Evolutionary conservation across 2,888 invertebrate species (phyloP).

Genomic region (Merodon equestris): DNA sequence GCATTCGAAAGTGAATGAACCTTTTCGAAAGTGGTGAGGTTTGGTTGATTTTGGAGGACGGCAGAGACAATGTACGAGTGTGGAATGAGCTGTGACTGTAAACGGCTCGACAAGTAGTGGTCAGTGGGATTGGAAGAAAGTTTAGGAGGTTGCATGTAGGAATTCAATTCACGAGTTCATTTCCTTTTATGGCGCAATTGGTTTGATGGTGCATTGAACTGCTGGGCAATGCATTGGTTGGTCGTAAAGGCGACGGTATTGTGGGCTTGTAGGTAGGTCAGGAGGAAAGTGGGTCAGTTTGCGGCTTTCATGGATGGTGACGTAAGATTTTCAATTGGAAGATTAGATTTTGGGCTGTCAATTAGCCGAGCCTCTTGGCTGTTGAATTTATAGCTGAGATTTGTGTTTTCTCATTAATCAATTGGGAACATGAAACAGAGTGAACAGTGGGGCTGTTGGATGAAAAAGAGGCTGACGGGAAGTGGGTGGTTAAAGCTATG

Average conservation of each 20-base stretch:
- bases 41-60: neutral
- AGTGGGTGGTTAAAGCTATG: too few relatives aligned
- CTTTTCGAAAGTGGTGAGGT: constrained; percentile 35
- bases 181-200: constrained; percentile 17
- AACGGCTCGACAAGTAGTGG: constrained; percentile 1
- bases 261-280: neutral
- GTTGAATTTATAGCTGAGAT: constrained; percentile 21
- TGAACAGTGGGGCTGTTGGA: constrained; percentile 5
- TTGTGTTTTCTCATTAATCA: constrained; percentile 47
- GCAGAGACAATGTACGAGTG: neutral
- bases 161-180: constrained; percentile 45
- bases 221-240: too few relatives aligned
- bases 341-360: too few relatives aligned
- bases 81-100: too few relatives aligned
- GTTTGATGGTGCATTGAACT: constrained; percentile 7
- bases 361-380: neutral
- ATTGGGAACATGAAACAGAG: too few relatives aligned
- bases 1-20: constrained; percentile 64
- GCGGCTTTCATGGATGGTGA: too few relatives aligned
- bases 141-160: constrained; percentile 35
- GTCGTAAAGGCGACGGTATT: neutral
- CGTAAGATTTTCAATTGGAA: too few relatives aligned
- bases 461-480: too few relatives aligned
- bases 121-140: constrained; percentile 41
- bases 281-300: constrained; percentile 4